These are phyloP conservation scores for Standfussiana lucernea DNA, from an alignment of 2,888 invertebrate species.

Conservation along the genomic window DNA sequence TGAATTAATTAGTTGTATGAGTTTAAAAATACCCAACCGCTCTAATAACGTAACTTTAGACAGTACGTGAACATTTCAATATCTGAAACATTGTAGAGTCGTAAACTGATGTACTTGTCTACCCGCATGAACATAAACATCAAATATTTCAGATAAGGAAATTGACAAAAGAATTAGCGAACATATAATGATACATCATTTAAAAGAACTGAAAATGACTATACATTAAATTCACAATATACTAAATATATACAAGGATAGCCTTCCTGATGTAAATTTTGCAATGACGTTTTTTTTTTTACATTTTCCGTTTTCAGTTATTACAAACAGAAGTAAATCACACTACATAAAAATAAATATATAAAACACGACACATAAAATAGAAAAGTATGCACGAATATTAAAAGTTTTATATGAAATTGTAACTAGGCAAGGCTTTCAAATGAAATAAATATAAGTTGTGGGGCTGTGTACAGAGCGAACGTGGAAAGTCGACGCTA, in stretches of 20 bases:
- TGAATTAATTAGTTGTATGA: constrained; percentile 83
- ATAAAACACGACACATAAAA: constrained; percentile 88
- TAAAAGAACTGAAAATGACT: constrained; percentile 82
- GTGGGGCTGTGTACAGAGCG: constrained; percentile 71
- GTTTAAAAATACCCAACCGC: constrained; percentile 86
- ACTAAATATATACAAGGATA: constrained; percentile 87
- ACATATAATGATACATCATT: constrained; percentile 78
- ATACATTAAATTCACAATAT: constrained; percentile 86
- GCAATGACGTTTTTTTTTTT: constrained; percentile 82
- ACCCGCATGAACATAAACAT: constrained; percentile 56
- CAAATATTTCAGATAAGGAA: constrained; percentile 76
- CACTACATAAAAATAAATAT: constrained; percentile 88
- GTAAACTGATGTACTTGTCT: constrained; percentile 61
- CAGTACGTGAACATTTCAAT: constrained; percentile 70
- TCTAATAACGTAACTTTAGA: constrained; percentile 80
- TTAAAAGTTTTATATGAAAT: constrained; percentile 79
- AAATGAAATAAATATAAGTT: constrained; percentile 83
- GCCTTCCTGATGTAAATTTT: constrained; percentile 83
- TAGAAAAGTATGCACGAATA: constrained; percentile 84
- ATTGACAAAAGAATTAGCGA: constrained; percentile 74
- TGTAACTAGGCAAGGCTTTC: constrained; percentile 85
- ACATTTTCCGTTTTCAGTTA: constrained; percentile 85
- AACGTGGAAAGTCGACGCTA: constrained; percentile 34
- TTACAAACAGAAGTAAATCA: constrained; percentile 89
- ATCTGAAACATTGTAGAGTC: constrained; percentile 71